A percentile compares a stretch with the other conserved stretches of the same genome.
Conservation (phyloP, 2,888 invertebrate genomes). For the Pheosia gnoma region DNA sequence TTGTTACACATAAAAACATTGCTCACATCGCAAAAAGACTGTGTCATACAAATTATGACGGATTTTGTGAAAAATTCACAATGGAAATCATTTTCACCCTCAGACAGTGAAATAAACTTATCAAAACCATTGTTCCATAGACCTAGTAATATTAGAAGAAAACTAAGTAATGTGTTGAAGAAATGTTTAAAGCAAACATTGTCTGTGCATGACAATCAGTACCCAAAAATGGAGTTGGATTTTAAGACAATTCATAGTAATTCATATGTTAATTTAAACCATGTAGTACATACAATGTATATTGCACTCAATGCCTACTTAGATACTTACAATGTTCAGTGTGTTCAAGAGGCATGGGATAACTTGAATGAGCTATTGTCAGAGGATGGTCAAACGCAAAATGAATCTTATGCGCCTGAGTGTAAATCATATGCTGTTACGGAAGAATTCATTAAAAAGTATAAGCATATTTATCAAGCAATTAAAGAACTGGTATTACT, state of each 20-base stretch:
- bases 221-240: conserved; percentile 46
- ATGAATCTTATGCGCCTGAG: conserved; percentile 28
- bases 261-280: conserved; percentile 37
- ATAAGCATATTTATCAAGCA: conserved; percentile 56
- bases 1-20: conserved; percentile 51
- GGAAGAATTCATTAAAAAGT: conserved; percentile 63
- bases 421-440: conserved; percentile 54
- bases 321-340: conserved; percentile 62
- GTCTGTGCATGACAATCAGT: conserved; percentile 22
- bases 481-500: conserved; percentile 53
- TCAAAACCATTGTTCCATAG: conserved; percentile 37
- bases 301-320: conserved; percentile 65
- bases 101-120: conserved; percentile 36
- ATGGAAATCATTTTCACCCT: conserved; percentile 50
- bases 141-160: conserved; percentile 44
- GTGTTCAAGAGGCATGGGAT: conserved; percentile 60
- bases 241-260: conserved; percentile 13
- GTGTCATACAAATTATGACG: conserved; percentile 55
- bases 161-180: conserved; percentile 48
- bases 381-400: conserved; percentile 20
- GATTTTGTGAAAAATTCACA: conserved; percentile 51
- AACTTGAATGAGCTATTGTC: conserved; percentile 53
- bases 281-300: conserved; percentile 59
- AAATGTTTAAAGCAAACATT: conserved; percentile 32
- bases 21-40: conserved; percentile 47